A percentile compares a stretch with the other conserved stretches of the same genome.
Conservation (phyloP, 1,140 invertebrate genomes). For the Drosophila repletoides region DNA sequence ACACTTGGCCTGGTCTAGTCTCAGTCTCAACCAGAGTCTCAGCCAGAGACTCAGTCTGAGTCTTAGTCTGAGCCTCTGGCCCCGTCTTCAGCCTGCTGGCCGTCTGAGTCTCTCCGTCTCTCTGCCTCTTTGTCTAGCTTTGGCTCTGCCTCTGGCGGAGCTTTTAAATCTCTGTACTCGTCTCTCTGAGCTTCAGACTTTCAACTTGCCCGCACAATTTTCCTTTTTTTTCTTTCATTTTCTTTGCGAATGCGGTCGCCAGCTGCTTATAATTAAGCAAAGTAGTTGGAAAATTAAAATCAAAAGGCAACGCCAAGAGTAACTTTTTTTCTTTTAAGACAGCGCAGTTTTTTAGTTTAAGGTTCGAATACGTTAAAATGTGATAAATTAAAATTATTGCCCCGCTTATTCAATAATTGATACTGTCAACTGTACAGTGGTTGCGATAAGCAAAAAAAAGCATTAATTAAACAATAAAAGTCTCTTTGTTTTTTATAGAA, state of each 20-base stretch:
- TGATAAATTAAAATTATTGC: conserved; percentile 37
- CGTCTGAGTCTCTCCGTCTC: neutral
- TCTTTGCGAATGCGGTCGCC: conserved; percentile 75
- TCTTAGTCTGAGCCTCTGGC: conserved; percentile 7
- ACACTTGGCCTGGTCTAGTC: conserved; percentile 78
- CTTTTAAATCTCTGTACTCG: conserved; percentile 18
- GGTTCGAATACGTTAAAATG: conserved; percentile 30
- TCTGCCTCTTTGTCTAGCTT: neutral
- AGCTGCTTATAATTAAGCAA: conserved; percentile 37
- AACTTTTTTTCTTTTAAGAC: neutral
- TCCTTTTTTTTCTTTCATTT: conserved; percentile 66
- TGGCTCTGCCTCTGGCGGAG: conserved; percentile 26
- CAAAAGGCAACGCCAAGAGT: neutral
- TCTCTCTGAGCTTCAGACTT: conserved; percentile 20
- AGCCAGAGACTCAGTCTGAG: neutral
- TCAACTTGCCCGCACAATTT: conserved; percentile 71
- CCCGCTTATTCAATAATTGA: neutral
- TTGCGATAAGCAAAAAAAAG: neutral
- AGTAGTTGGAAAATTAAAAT: conserved; percentile 27
- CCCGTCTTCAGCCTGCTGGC: conserved; percentile 1
- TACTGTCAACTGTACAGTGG: neutral
- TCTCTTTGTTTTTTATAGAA: too few species aligned
- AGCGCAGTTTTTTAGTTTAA: neutral
- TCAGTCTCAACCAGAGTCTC: neutral
- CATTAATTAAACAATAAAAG: too few species aligned